Conservation (phyloP, 2,797 vertebrate species). For the Chelon auratus region DNA sequence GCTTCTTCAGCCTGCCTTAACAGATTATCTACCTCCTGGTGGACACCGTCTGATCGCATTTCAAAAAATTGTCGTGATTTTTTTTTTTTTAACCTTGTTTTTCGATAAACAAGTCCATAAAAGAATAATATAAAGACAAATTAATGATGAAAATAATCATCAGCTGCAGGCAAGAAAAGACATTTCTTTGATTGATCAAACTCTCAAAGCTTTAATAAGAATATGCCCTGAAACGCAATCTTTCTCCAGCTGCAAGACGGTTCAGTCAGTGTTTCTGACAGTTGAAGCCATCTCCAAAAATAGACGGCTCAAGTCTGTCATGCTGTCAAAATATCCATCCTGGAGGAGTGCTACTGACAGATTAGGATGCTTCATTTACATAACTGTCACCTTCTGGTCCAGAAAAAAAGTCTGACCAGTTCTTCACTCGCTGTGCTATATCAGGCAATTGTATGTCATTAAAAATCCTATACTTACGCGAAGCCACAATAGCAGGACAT, state of each 20-base stretch:
- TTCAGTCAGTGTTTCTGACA: conserved; percentile 64
- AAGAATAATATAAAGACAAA: neutral
- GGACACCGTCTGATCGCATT: too few relatives aligned
- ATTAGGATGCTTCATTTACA: conserved; percentile 71
- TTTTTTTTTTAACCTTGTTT: neutral
- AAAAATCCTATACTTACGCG: conserved; percentile 2
- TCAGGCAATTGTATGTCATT: neutral
- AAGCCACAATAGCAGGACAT: conserved; percentile 7
- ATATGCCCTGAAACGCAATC: conserved; percentile 49
- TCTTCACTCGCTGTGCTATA: conserved; percentile 21
- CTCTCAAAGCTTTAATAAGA: conserved; percentile 38
- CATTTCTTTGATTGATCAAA: conserved; percentile 18
- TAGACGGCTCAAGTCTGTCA: conserved; percentile 70
- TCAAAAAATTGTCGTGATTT: neutral
- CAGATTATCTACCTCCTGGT: too few relatives aligned
- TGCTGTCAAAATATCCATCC: conserved; percentile 72
- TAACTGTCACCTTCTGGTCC: conserved; percentile 66
- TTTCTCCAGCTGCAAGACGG: conserved; percentile 45
- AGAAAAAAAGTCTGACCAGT: conserved; percentile 17
- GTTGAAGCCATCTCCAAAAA: conserved; percentile 65
- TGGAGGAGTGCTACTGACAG: conserved; percentile 62
- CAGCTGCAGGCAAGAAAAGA: neutral
- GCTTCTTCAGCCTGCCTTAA: too few relatives aligned
- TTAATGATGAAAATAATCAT: neutral
- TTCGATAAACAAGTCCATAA: neutral